Conservation (phyloP, 2,888 invertebrate species). For the Catocala fraxini region DNA sequence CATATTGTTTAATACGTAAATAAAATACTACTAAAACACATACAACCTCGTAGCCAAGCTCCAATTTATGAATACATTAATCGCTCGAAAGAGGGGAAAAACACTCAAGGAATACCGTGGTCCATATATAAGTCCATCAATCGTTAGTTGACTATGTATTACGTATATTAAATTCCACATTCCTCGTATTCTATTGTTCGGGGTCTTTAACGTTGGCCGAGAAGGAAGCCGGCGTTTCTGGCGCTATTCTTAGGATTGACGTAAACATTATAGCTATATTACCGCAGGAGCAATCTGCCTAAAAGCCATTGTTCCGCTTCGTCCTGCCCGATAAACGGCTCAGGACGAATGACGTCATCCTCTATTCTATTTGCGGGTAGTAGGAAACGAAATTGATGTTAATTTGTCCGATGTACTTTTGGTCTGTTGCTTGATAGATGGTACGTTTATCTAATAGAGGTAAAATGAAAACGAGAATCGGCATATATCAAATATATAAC, state of each 20-base stretch:
- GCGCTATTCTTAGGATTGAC: conserved; percentile 33
- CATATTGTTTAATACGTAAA: too few relatives aligned
- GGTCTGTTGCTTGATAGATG: background rate
- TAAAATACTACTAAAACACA: too few relatives aligned
- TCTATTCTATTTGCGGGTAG: conserved; percentile 26
- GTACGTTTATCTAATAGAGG: background rate
- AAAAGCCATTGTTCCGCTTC: conserved; percentile 39
- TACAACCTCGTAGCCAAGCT: too few relatives aligned
- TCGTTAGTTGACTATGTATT: too few relatives aligned
- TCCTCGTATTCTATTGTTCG: too few relatives aligned
- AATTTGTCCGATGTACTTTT: conserved; percentile 1
- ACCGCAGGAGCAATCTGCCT: conserved; percentile 40
- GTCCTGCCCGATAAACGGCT: conserved; percentile 28
- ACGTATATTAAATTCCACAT: background rate
- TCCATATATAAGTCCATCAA: too few relatives aligned
- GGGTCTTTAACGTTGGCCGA: conserved; percentile 3
- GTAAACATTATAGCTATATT: conserved; percentile 38
- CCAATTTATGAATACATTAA: too few relatives aligned
- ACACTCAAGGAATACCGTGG: too few relatives aligned
- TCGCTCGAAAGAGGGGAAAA: too few relatives aligned
- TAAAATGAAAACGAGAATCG: too few relatives aligned
- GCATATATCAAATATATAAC: too few relatives aligned
- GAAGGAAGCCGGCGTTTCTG: conserved; percentile 20
- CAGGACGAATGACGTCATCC: conserved; percentile 32
- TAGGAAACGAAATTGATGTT: conserved; percentile 6